A percentile compares a stretch with the other conserved stretches of the same genome.
Conservation (phyloP, 2,888 invertebrate genomes). For the Chrysolina americana region DNA sequence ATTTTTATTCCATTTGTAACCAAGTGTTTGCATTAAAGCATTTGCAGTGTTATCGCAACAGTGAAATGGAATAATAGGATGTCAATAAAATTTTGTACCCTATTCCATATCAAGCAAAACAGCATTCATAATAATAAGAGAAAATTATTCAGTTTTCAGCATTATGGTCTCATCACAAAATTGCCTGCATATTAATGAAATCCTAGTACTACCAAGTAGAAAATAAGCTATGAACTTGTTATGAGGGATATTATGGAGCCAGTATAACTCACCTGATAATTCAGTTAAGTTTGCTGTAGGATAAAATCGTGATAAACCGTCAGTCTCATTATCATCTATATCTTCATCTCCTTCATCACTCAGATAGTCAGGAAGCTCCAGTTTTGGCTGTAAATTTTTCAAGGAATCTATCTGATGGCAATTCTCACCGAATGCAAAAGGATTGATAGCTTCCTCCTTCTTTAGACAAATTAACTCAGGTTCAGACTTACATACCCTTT, state of each 20-base stretch:
- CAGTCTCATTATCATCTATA: conserved; percentile 66
- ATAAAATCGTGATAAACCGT: conserved; percentile 59
- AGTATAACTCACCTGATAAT: conserved; percentile 36
- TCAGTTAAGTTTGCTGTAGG: conserved; percentile 60
- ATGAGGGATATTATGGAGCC: not conserved
- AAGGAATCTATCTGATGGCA: conserved; percentile 57
- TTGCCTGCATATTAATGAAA: too few relatives aligned
- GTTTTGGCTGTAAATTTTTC: conserved; percentile 74
- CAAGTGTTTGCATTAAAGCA: too few relatives aligned
- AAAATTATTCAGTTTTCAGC: too few relatives aligned
- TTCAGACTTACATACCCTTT: conserved; percentile 61
- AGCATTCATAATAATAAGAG: too few relatives aligned
- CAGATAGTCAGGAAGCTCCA: conserved; percentile 81
- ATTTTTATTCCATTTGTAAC: too few relatives aligned
- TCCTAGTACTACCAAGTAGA: too few relatives aligned
- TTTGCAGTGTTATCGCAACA: too few relatives aligned
- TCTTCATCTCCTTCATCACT: conserved; percentile 76
- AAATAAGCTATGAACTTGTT: too few relatives aligned
- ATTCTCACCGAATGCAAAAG: conserved; percentile 62
- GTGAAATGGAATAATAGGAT: too few relatives aligned
- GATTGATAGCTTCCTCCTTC: conserved; percentile 61
- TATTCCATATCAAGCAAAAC: too few relatives aligned
- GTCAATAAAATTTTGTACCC: too few relatives aligned
- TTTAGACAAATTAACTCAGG: conserved; percentile 57
- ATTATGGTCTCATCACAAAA: too few relatives aligned